Conservation (phyloP, 2,797 vertebrate genomes). For the Perdix hodgsoniae region DNA sequence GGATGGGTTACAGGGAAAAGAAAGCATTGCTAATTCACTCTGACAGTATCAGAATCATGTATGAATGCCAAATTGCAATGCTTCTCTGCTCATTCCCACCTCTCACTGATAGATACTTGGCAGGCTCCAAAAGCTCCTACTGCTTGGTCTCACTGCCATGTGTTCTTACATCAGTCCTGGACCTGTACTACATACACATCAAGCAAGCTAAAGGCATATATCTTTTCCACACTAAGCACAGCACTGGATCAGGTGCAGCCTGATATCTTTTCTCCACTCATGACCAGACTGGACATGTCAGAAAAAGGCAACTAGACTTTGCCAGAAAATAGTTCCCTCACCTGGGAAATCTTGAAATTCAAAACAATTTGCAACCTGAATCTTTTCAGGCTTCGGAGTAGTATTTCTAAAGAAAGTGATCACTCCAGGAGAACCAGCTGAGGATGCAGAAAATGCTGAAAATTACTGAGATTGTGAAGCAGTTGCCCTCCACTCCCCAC, state of each 20-base stretch:
- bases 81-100: slow-evolving; percentile 49
- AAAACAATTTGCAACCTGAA: neutral
- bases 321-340: neutral
- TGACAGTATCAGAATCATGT: slow-evolving; percentile 66
- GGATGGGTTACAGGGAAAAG: slow-evolving; percentile 17
- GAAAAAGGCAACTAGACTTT: neutral
- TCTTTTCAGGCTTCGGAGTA: neutral
- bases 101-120: slow-evolving; percentile 55
- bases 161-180: slow-evolving; percentile 1
- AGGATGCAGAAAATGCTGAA: neutral
- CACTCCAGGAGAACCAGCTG: neutral
- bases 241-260: neutral
- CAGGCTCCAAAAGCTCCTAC: slow-evolving; percentile 24
- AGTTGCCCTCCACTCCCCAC: neutral
- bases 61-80: slow-evolving; percentile 54
- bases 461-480: neutral
- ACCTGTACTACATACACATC: neutral
- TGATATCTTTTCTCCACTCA: rapidly evolving
- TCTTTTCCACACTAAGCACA: slow-evolving; percentile 20
- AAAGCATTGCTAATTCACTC: slow-evolving; percentile 56
- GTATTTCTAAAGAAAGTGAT: neutral
- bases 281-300: rapidly evolving
- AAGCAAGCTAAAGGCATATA: slow-evolving; percentile 2
- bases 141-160: slow-evolving; percentile 22
- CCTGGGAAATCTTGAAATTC: neutral